Evolutionary conservation across 2,113 vertebrate genomes (phyloP).

Genomic region (Ictalurus furcatus): DNA sequence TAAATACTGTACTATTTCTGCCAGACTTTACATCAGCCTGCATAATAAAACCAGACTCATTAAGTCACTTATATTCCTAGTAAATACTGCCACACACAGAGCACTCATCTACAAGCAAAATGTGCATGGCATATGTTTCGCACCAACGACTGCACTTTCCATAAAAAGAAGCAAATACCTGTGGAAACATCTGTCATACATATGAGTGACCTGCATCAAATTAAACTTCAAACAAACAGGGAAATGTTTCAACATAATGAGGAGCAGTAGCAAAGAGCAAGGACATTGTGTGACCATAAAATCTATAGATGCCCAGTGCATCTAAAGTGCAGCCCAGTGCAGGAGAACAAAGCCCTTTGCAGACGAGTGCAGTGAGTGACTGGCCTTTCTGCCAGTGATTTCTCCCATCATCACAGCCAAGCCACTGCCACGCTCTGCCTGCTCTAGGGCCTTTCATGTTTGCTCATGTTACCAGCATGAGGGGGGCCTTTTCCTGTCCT

Average conservation of each 20-base stretch:
- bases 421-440: conserved; percentile 48
- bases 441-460: conserved; percentile 57
- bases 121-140: conserved; percentile 28
- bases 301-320: background rate
- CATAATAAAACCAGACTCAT: conserved; percentile 34
- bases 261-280: background rate
- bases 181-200: conserved; percentile 27
- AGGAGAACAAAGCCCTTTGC: conserved; percentile 42
- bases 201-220: conserved; percentile 8
- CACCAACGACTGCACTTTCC: background rate
- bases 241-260: background rate
- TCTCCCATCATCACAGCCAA: conserved; percentile 45
- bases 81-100: conserved; percentile 25
- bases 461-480: conserved; percentile 49
- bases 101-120: conserved; percentile 14
- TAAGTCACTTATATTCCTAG: conserved; percentile 15
- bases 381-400: conserved; percentile 36
- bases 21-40: conserved; percentile 36
- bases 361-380: conserved; percentile 38
- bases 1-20: background rate
- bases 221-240: conserved; percentile 10
- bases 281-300: conserved; percentile 1
- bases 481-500: conserved; percentile 39
- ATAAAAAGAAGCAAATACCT: conserved; percentile 15
- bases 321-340: background rate